A percentile compares a stretch with the other conserved stretches of the same genome.
Evolutionary conservation across 2,797 vertebrate genomes (phyloP).

Genomic region (Anableps anableps): DNA sequence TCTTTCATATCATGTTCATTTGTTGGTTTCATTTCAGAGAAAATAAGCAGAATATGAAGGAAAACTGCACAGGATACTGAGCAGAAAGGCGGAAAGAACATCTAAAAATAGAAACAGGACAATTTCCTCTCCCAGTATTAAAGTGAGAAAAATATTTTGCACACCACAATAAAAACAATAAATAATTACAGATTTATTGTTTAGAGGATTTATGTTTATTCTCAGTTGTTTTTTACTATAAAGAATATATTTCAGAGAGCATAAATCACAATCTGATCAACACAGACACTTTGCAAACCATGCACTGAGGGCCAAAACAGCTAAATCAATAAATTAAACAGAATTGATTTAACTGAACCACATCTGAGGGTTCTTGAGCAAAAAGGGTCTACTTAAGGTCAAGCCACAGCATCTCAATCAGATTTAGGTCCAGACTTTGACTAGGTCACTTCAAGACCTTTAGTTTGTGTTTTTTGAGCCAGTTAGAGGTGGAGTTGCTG

Average conservation of each 20-base stretch:
- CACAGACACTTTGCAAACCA: not conserved
- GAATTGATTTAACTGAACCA: not conserved
- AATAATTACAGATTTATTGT: conserved; percentile 26
- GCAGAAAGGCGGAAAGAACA: conserved; percentile 5
- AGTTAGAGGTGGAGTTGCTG: not conserved
- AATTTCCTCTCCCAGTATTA: not conserved
- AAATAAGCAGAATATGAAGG: conserved; percentile 4
- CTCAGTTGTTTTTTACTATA: not conserved
- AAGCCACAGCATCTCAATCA: not conserved
- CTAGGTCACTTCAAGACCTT: not conserved
- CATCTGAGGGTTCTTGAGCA: not conserved
- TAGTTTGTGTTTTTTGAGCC: not conserved
- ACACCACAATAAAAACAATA: conserved; percentile 8
- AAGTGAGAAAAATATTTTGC: conserved; percentile 18
- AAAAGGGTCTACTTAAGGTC: not conserved
- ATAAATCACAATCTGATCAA: conserved; percentile 7
- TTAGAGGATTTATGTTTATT: conserved; percentile 22
- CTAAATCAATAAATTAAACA: not conserved
- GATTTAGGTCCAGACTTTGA: not conserved
- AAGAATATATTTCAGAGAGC: conserved; percentile 16
- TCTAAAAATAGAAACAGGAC: conserved; percentile 5
- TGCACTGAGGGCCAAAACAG: not conserved
- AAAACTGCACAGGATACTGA: conserved; percentile 11
- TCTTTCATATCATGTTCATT: conserved; percentile 12
- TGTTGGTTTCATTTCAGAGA: not conserved